Conservation (phyloP, 2,888 invertebrate genomes). For the Crematogaster levior region DNA sequence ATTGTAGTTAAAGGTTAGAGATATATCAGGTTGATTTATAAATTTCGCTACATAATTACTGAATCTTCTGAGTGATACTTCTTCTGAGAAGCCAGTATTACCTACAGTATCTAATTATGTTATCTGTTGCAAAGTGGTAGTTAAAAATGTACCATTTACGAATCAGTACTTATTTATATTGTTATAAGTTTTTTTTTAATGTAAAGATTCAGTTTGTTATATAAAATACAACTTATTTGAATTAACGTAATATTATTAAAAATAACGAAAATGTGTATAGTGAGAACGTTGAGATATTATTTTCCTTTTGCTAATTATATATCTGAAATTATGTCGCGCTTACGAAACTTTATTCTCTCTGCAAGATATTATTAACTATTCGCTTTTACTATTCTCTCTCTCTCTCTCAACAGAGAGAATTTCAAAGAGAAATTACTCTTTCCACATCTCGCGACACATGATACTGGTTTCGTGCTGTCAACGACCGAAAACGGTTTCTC, state of each 20-base stretch:
- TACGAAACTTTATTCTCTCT: background rate
- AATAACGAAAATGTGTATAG: background rate
- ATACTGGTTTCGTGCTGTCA: constrained; percentile 29
- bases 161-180: background rate
- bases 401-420: background rate
- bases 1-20: background rate
- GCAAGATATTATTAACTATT: constrained; percentile 3
- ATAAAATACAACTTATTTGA: background rate
- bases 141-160: background rate
- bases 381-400: background rate
- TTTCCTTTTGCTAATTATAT: background rate
- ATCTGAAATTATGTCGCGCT: background rate
- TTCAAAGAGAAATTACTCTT: constrained; percentile 26
- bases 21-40: background rate
- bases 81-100: background rate
- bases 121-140: background rate
- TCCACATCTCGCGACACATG: constrained; percentile 11
- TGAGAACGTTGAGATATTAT: background rate
- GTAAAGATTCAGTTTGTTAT: background rate
- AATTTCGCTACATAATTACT: background rate
- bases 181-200: background rate
- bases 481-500: constrained; percentile 52
- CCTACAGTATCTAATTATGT: background rate
- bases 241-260: background rate
- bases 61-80: too few relatives aligned